phyloP scores from a whole-genome alignment of 2,888 invertebrate genomes.

The Rhamphomyia laevipes region DNA sequence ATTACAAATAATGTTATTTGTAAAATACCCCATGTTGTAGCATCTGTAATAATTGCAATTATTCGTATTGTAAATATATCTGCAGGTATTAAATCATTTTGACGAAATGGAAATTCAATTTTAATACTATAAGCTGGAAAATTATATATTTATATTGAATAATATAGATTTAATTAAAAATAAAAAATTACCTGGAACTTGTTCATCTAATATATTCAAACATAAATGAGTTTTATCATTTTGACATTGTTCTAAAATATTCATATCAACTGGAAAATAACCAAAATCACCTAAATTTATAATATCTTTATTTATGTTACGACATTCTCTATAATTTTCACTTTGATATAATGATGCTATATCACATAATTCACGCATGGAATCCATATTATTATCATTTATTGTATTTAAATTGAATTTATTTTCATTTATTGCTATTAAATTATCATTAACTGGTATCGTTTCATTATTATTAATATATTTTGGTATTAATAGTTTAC shows the following conservation, averaged over 20 bases:
- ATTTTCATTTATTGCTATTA: conserved; percentile 16
- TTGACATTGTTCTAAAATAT: conserved; percentile 21
- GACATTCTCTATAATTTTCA: not conserved
- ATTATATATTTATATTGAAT: not conserved
- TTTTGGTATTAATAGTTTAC: conserved; percentile 20
- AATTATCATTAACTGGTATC: conserved; percentile 7
- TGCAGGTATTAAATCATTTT: conserved; percentile 20
- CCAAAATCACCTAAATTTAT: conserved; percentile 18
- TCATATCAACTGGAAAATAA: conserved; percentile 18
- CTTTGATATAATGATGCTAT: conserved; percentile 5
- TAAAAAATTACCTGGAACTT: conserved; percentile 22
- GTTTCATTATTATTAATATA: conserved; percentile 1
- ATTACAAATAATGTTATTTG: conserved; percentile 23
- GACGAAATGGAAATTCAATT: conserved; percentile 27
- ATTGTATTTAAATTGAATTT: conserved; percentile 17
- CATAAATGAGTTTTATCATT: conserved; percentile 20
- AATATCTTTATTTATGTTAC: conserved; percentile 7
- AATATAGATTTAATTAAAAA: too few species aligned
- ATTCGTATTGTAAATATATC: conserved; percentile 21
- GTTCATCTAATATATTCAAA: conserved; percentile 25
- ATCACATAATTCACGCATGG: conserved; percentile 10
- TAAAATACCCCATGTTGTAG: conserved; percentile 25
- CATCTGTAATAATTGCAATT: conserved; percentile 24
- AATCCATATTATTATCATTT: conserved; percentile 1
- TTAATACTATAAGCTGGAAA: conserved; percentile 23